Base-by-base conservation (phyloP, 2,888 invertebrate genomes). In the Sylvicola cinctus region DNA sequence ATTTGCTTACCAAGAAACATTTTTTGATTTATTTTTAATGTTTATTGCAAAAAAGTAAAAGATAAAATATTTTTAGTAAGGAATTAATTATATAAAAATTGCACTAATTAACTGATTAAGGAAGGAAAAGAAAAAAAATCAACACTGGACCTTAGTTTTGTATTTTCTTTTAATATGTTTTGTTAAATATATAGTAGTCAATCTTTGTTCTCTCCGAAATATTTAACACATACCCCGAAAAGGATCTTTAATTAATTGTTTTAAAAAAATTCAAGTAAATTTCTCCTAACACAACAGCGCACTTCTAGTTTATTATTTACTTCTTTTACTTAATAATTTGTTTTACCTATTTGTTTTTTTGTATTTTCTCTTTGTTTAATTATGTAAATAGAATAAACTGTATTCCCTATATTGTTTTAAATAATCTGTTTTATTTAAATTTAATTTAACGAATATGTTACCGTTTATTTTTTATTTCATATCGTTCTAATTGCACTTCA, bases 151-250 rank as follows among this genome's bases (percentile, higher is more conserved):
- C 20, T n/a, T 20, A 20, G 20, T 20, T 20, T 20, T 20, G 20
- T 8, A 20, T 20, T 40, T 38, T 40, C 37, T 38, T 36, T 39
- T 36, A 43, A 47, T 46, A 48, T 46, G 37, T 42, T 40, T 37
- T 36, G 41, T 40, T 43, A 39, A 42, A 39, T 42, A 27, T 34
- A 51, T 20, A 20, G 49, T 56, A 57, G 61, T 68, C 67, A 68
- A 67, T 68, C 67, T 68, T 67, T 63, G 65, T 64, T 67, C 67
- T 67, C 67, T 67, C 67, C 62, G 54, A 55, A 55, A 53, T 20
- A 20, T 54, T 54, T 66, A 65, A 65, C 65, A 65, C 65, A 64
- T 65, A 65, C 63, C 33, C 33, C 33, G 33, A 36, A 36, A 30
- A 33, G 31, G 23, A 20, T 20, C 12, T 20, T 31, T 31, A 20